Evolutionary conservation across 1,140 invertebrate species (phyloP), one percentile per base, ranked within the genome.

Genomic region (Drosophila nasuta): DNA sequence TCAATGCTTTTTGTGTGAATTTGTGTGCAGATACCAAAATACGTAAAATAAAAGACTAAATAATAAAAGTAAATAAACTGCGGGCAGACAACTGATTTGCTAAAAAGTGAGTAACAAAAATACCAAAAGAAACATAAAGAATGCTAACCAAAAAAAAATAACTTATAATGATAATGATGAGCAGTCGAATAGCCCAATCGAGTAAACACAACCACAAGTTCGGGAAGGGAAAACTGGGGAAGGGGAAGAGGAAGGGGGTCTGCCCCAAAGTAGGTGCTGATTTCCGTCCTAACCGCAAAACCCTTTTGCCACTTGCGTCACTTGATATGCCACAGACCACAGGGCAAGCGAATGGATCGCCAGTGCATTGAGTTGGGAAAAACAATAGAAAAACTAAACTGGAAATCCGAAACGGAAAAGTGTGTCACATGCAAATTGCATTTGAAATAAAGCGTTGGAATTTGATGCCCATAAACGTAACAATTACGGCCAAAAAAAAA

Each of bases 361-460:
- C 30, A 25, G 41, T 66, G 57, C 33, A 69, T 25, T 59, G 20
- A 0, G 20, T 25, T 25, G 20, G 60, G 43, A 62, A 73, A 58
- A 67, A 59, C 17, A 65, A 71, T 56, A 43, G 70, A 41, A 54
- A 67, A 60, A 54, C n/a, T 33, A 63, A 45, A 67, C 48, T 59
- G 57, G 57, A 59, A 86, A 79, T 71, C 64, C 60, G 43, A 57
- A 52, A 56, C 57, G 46, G 46, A 45, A 88, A 87, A 83, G 83
- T 87, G 83, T 87, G 83, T 87, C 83, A 87, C 73, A 88, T 87
- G 83, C 83, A 88, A 87, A 88, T 87, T 15, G 80, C 79, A 87
- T 60, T 62, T 83, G 70, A 67, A 35, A 51, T 72, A 82, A 64
- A 65, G 68, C 59, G 49, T 63, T 75, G 80, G 80, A 83, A 87